Conservation (phyloP, 2,797 vertebrate genomes). For the Halcyon smyrnensis region DNA sequence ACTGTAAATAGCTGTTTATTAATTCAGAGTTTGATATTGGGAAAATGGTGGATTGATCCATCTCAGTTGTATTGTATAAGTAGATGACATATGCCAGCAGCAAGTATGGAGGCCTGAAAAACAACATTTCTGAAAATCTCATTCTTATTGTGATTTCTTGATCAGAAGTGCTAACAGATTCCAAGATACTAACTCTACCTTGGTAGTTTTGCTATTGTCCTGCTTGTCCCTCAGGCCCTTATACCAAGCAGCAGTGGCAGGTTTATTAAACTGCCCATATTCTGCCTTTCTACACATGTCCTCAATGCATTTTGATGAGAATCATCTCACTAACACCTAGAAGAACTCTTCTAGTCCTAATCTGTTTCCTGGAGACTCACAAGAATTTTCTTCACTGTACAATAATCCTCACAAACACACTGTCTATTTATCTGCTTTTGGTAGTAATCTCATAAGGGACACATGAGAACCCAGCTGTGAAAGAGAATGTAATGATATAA, state of each 20-base stretch:
- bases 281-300: not conserved
- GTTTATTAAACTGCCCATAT: not conserved
- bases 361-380: not conserved
- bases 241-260: not conserved
- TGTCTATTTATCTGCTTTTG: not conserved
- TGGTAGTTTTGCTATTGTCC: not conserved
- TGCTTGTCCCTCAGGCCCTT: not conserved
- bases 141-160: not conserved
- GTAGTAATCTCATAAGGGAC: not conserved
- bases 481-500: not conserved
- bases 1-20: not conserved
- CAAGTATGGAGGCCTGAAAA: not conserved
- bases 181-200: not conserved
- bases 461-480: not conserved
- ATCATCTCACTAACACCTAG: not conserved
- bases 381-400: not conserved
- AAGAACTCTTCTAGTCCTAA: not conserved
- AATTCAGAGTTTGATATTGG: not conserved
- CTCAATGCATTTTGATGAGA: not conserved
- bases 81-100: not conserved
- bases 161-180: not conserved
- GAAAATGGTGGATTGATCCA: not conserved
- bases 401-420: not conserved
- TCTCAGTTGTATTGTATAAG: not conserved
- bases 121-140: not conserved